phyloP scores from a whole-genome alignment of 2,113 vertebrate species.

The Tylochromis polylepis region DNA sequence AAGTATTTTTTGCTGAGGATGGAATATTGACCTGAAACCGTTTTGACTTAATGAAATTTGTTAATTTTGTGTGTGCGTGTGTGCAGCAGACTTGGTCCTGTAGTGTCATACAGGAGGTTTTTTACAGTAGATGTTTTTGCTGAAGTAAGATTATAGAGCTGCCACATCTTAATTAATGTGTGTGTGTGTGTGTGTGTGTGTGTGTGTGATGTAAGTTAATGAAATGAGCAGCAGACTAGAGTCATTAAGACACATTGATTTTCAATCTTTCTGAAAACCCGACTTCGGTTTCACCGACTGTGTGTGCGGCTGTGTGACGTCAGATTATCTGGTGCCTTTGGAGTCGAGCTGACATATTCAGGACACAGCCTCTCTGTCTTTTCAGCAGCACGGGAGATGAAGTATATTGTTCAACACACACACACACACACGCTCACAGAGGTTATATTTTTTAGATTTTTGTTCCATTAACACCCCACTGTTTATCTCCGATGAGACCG shows the following conservation, averaged over 20 bases:
- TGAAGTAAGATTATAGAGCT: not conserved
- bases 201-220: conserved; percentile 31
- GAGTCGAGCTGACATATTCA: conserved; percentile 24
- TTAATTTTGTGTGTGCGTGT: not conserved
- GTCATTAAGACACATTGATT: conserved; percentile 61
- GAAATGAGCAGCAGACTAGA: conserved; percentile 42
- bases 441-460: not conserved
- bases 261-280: conserved; percentile 41
- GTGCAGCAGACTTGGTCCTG: not conserved
- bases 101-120: not conserved
- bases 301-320: not conserved
- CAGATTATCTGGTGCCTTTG: not conserved
- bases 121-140: not conserved
- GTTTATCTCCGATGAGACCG: not conserved
- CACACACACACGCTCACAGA: not conserved
- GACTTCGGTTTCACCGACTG: not conserved
- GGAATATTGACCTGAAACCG: not conserved
- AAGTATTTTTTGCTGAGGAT: not conserved
- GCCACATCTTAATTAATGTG: not conserved
- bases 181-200: not conserved
- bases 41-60: not conserved
- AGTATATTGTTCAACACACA: not conserved
- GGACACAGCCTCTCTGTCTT: not conserved
- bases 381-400: not conserved
- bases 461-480: conserved; percentile 6